Evolutionary conservation across 2,888 invertebrate genomes (phyloP), one percentile per base, ranked within the genome.

Genomic region (Lacanobia oleracea): DNA sequence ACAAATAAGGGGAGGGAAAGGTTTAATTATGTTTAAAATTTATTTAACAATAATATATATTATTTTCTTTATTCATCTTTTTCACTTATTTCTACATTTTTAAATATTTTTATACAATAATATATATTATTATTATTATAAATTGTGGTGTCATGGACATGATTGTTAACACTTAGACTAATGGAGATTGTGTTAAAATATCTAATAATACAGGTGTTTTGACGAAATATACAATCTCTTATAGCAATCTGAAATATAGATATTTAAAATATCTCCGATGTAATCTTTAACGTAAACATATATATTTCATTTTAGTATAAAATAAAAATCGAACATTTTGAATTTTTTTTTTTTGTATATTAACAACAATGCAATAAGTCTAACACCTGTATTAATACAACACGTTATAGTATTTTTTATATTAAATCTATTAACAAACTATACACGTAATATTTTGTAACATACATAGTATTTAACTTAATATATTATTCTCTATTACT

Each of bases 181-280:
- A 82, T 66, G 75, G 83, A 83, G 79, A 83, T 85, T 85, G 77
- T 84, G 76, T 82, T 84, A 83, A 85, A 86, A 80, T 76, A 84
- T 73, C 64, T 72, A 71, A 63, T 84, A 85, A 82, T 66, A 74
- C 87, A 89, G 88, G 87, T 83, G 73, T 66, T 79, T 61, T 65
- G 75, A 80, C 50, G 10, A 68, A 67, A 67, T 57, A 56, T 56
- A 79, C 27, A 51, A 69, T 72, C 10, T 33, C 3, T 60, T 16
- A 43, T 16, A 66, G 66, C 51, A 60, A 57, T 40, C n/a, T 48
- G 62, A 37, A 56, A 60, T 21, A 14, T 63, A 48, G 48, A 27
- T 37, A 1, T 63, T 48, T 54, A 16, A 59, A 54, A 57, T 33
- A 45, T 43, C 27, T 33, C 33, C 16, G 21, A 43, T 50, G 18